Evolutionary conservation across 2,888 invertebrate genomes (phyloP).

Genomic region (Drosophila tanythrix): DNA sequence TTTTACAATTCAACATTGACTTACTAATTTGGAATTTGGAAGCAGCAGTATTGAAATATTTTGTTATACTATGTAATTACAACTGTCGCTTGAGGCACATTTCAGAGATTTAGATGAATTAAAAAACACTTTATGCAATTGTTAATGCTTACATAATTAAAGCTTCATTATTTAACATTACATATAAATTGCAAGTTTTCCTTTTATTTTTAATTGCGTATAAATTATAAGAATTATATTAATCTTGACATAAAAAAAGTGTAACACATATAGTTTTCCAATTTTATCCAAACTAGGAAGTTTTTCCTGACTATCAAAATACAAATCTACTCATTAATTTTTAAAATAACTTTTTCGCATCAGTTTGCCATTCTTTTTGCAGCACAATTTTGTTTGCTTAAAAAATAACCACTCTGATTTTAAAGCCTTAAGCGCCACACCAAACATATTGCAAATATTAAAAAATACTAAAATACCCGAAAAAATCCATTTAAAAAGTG

Average conservation of each 20-base stretch:
- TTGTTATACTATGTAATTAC: neutral
- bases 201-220: neutral
- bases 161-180: too few relatives aligned
- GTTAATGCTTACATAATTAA: too few relatives aligned
- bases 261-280: neutral
- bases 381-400: neutral
- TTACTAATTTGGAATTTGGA: neutral
- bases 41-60: neutral
- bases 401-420: neutral
- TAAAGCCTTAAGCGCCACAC: conserved; percentile 21
- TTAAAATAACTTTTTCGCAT: neutral
- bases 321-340: neutral
- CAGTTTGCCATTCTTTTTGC: neutral
- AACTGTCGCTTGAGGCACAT: neutral
- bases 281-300: neutral
- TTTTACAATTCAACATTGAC: neutral
- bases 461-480: conserved; percentile 63
- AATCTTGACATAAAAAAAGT: neutral
- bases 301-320: neutral
- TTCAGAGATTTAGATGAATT: neutral
- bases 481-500: conserved; percentile 68
- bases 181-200: neutral
- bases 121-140: too few relatives aligned
- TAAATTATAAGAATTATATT: neutral
- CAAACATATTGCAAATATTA: conserved; percentile 65